Evolutionary conservation across 92 coral and sea anemone genomes (phyloP), one percentile per base, ranked within the genome.

Genomic region (Phenganax marumi): DNA sequence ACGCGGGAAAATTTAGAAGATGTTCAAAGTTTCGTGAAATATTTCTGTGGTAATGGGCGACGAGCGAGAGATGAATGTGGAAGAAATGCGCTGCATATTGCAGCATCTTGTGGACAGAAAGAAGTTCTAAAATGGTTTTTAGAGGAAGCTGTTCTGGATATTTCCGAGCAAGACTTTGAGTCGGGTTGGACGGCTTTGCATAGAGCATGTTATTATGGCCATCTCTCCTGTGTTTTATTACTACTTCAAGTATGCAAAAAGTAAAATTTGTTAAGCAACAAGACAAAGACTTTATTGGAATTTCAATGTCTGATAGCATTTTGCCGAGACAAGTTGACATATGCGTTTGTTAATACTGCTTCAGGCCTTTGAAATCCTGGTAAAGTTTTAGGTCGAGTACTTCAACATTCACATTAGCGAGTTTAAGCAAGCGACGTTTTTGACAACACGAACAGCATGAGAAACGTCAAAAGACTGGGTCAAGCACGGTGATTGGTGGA

Each of bases 171-270:
- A 70, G 98, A 94, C 49, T 57, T 56, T 66, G 98, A 94, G 79
- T 92, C 97, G 0, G 89, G 89, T 8, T 94, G 97, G 98, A 94
- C 97, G 7, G 86, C 98, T 9, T 77, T 94, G 70, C 98, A 94
- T 49, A 81, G 97, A 16, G 79, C 91, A 57, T 52, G 93, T 73
- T 94, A 84, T 10, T 94, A 92, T 75, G 98, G 98, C 8, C 85
- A 86, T 50, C 84, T 94, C 14, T 53, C 77, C 51, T 94, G 97
- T 43, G 89, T 93, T 9, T 86, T 92, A 25, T 81, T 79, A 60
- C 73, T 94, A 26, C 60, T 92, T 7, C 90, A 92, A 91, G 98
- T 94, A 66, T 17, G 43, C 4, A 33, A 33, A 4, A 33, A 33
- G 43, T 33, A 33, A 33, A 33, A 33, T 33, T 33, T 33, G 43